Evolutionary conservation across 2,797 vertebrate species (phyloP).

Genomic region (Acrocephalus scirpaceus): DNA sequence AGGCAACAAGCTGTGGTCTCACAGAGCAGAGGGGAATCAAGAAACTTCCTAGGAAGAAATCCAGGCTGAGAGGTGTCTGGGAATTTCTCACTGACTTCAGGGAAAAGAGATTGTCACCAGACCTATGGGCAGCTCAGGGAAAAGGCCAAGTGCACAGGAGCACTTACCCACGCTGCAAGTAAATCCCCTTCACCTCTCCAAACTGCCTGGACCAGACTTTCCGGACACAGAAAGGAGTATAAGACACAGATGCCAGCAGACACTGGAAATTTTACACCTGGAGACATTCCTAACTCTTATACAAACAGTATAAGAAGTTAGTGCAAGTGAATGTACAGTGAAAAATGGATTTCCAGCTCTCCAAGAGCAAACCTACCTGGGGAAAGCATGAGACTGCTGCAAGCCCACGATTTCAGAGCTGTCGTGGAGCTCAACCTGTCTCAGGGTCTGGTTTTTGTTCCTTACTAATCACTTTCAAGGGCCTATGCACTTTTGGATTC

Average conservation of each 20-base stretch:
- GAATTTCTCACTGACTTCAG: neutral
- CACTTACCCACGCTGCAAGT: neutral
- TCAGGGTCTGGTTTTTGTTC: neutral
- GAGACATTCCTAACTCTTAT: neutral
- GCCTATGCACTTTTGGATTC: conserved; percentile 23
- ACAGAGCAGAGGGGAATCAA: neutral
- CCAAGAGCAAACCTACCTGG: neutral
- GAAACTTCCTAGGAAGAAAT: neutral
- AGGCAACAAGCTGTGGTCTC: neutral
- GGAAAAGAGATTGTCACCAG: neutral
- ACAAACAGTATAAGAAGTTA: neutral
- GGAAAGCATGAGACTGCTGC: neutral
- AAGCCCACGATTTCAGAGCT: neutral
- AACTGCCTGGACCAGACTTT: neutral
- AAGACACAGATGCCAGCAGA: neutral
- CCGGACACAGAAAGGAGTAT: neutral
- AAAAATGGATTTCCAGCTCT: neutral
- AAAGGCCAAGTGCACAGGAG: neutral
- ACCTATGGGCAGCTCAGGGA: neutral
- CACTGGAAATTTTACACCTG: neutral
- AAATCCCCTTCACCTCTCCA: neutral
- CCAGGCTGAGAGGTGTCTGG: neutral
- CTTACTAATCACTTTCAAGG: neutral
- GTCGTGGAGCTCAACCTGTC: neutral
- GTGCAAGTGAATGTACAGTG: neutral